Percentiles rank a stretch among this genome's conserved stretches.
phyloP scores from a whole-genome alignment of 2,113 vertebrate genomes.

The Toxotes chatareus region DNA sequence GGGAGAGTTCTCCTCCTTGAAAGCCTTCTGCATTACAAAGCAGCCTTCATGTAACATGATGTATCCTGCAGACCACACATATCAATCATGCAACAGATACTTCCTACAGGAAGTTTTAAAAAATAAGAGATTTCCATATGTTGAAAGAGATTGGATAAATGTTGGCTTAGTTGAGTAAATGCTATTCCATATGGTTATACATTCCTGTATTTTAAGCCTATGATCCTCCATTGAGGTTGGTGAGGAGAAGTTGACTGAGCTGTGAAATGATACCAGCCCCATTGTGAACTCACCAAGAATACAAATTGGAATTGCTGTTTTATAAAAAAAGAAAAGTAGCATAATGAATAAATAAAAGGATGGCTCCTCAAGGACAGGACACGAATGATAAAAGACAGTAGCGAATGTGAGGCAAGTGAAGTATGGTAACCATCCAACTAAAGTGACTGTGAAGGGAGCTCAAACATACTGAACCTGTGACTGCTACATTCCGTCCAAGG shows the following conservation, averaged over 20 bases:
- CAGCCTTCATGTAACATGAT: constrained; percentile 26
- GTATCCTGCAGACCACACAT: constrained; percentile 22
- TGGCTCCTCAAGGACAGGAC: constrained; percentile 54
- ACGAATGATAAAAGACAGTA: constrained; percentile 41
- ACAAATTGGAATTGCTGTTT: constrained; percentile 43
- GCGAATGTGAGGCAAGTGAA: constrained; percentile 42
- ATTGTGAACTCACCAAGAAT: constrained; percentile 24
- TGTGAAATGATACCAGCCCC: constrained; percentile 1
- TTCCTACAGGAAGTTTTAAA: constrained; percentile 55
- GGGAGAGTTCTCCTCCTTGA: not conserved
- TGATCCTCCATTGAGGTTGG: not conserved
- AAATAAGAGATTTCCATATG: constrained; percentile 36
- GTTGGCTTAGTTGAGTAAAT: constrained; percentile 25
- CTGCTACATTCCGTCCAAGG: constrained; percentile 49
- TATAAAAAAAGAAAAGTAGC: constrained; percentile 16
- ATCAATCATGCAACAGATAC: constrained; percentile 51
- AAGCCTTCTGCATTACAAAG: constrained; percentile 14
- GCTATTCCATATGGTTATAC: constrained; percentile 46
- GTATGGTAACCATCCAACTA: constrained; percentile 13
- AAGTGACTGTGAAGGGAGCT: constrained; percentile 36
- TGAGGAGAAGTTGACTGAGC: not conserved
- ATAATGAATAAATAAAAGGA: constrained; percentile 58
- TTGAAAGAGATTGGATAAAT: constrained; percentile 30
- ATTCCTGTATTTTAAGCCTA: not conserved
- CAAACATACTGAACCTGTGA: constrained; percentile 23